A percentile compares a stretch with the other conserved stretches of the same genome.
Evolutionary conservation across 2,888 invertebrate genomes (phyloP).

Genomic region (Sceliomorpha sp.): DNA sequence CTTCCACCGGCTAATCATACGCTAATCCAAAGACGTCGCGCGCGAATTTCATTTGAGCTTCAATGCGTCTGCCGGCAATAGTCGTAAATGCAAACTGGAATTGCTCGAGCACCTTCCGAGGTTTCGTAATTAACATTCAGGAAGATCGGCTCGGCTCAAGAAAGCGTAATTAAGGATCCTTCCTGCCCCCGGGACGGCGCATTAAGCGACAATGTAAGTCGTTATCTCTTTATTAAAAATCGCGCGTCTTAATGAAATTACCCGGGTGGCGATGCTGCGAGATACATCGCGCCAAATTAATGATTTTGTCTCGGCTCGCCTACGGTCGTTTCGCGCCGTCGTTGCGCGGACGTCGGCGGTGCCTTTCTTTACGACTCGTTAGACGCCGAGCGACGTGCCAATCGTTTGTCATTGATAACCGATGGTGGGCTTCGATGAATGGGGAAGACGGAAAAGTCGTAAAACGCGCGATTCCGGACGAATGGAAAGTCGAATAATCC

Average conservation of each 20-base stretch:
- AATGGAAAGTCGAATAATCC: too few relatives aligned
- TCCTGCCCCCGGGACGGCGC: not conserved
- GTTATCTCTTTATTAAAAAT: constrained; percentile 45
- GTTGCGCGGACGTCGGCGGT: constrained; percentile 18
- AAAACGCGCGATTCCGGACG: too few relatives aligned
- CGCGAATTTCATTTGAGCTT: constrained; percentile 5
- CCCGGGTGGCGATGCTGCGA: constrained; percentile 12
- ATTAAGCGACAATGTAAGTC: constrained; percentile 37
- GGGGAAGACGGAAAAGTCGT: constrained; percentile 12
- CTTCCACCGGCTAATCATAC: too few relatives aligned
- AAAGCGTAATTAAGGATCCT: constrained; percentile 19
- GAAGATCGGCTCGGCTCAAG: constrained; percentile 16
- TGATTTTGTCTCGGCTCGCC: constrained; percentile 24
- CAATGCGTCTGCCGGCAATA: constrained; percentile 6
- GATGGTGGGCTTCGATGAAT: constrained; percentile 16
- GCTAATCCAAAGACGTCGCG: too few relatives aligned
- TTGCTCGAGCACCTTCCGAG: constrained; percentile 20
- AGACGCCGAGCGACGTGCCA: constrained; percentile 17
- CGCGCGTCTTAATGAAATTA: constrained; percentile 37
- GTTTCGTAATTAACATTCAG: constrained; percentile 32
- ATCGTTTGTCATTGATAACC: constrained; percentile 37
- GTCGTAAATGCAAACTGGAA: constrained; percentile 3
- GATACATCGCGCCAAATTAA: constrained; percentile 22
- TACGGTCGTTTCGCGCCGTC: constrained; percentile 24
- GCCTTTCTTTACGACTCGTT: constrained; percentile 36